Evolutionary conservation across 2,797 vertebrate genomes (phyloP), one percentile per base, ranked within the genome.

Genomic region (Cuculus canorus): DNA sequence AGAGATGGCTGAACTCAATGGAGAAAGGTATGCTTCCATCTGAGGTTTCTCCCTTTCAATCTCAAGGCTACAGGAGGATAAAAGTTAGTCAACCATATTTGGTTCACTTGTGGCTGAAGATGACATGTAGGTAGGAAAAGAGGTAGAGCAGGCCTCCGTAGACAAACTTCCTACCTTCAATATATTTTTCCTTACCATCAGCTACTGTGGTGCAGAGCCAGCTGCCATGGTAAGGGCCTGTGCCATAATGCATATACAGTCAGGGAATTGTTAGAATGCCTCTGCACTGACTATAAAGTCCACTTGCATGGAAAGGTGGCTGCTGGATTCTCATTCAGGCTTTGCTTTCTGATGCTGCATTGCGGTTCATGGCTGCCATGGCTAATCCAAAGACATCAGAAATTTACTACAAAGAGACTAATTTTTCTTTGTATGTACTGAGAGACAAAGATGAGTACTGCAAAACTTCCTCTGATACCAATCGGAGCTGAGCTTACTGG

Each of bases 111-210:
- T 25, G 71, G 14, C 30, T 82, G 50, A 65, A 19, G 37, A 32
- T 11, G n/a, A 39, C 24, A 18, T 0, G 0, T 23, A 50, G 17
- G 12, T 1, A 48, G 61, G 63, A 82, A 71, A 10, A 33, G 27
- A 64, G n/a, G 30, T 48, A 69, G 30, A 2, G 1, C 50, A 48
- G 72, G 17, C 54, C 25, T 85, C 39, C 72, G 15, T 2, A 75
- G 71, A 69, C 64, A 60, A 35, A 60, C 14, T 17, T 64, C 30
- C 37, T 41, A 25, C 23, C 13, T 35, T 78, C 30, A 63, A 2
- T 12, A 5, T 9, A 8, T 52, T 61, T 56, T 7, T 52, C 82
- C 84, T 59, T 19, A 59, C 33, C 56, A 14, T 37, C 56, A 72
- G 33, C 18, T 68, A 12, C 56, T 25, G 39, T 59, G 50, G 65